Base-by-base conservation (phyloP, 2,113 vertebrate genomes). In the Podocnemis expansa region DNA sequence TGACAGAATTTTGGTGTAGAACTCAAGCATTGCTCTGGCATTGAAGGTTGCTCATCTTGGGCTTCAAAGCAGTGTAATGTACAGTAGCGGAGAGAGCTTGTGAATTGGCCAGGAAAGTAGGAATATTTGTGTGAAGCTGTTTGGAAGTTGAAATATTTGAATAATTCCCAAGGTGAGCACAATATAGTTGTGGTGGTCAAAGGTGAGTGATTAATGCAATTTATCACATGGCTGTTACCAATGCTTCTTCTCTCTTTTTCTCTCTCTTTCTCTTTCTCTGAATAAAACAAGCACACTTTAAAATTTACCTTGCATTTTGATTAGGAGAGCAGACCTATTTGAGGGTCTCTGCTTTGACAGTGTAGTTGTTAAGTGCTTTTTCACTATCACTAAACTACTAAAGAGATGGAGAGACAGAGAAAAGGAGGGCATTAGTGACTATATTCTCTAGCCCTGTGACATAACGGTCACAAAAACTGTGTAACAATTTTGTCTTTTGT, bases 181-280 rank as follows among this genome's bases (percentile, higher is more conserved):
- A 87, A 38, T 90, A 34, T 45, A 51, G 51, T 85, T 87, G 82
- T 92, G 45, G n/a, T 93, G 49, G 38, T 89, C 38, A 76, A 10
- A 96, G 13, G 51, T 83, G 31, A 79, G 17, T 73, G 67, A 84
- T 89, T 93, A 90, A 75, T 89, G 43, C 51, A 81, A 83, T 82
- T 92, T 2, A 81, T 89, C 47, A 76, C 34, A 14, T 5, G 1
- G 82, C 31, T 91, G 47, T 93, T 89, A 17, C 24, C 78, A 52
- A 45, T 84, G 3, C 67, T 17, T 78, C 11, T 25, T 76, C 41
- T 80, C 22, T 90, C 58, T 85, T 22, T 58, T 29, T 10, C 16
- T 54, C 89, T 78, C 60, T 79, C 52, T 47, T 47, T 47, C 47
- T 47, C 10, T 47, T 10, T 47, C 47, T 47, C 47, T 24, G 2